Base-by-base conservation (phyloP, 2,113 vertebrate species). In the Scartelaos histophorus region DNA sequence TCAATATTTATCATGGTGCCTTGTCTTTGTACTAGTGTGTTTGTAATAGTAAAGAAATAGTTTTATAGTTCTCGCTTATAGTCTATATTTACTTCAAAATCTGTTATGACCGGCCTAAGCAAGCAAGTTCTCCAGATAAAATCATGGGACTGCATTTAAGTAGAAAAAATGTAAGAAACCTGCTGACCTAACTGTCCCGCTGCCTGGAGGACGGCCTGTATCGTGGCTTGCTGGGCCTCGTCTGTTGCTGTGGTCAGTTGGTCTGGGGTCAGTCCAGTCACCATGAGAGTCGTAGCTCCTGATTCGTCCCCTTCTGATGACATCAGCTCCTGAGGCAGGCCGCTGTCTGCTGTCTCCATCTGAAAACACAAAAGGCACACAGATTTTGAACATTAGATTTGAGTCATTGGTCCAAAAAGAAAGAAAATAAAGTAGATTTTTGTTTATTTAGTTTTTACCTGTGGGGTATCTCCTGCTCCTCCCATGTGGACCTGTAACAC, bases 261-360 rank as follows among this genome's bases (percentile, higher is more conserved):
- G 80, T 96, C 94, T 0, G 94, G 90, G 3, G 93, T 95, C 78
- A 95, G 90, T 25, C 94, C 95, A 0, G 93, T 95, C 72, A 95
- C 93, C 94, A 95, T 93, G 22, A 95, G 88, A 0, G 94, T 94
- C 0, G 94, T 91, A 2, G 91, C 21, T 25, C 71, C 67, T 0
- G 87, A 77, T 1, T 75, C 69, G 65, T 95, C 78, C 10, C 69
- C 78, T 24, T 87, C 85, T 56, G 83, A 78, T 13, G 95, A 94
- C 95, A 96, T 96, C 82, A 96, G 90, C 88, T 96, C 94, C 71
- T 95, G 95, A 64, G 95, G 95, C 67, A 95, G 90, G 0, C 73
- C 74, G 0, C 86, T 9, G 29, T 83, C 25, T 9, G 89, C 80
- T 0, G 86, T 72, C 35, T 71, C 85, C 80, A 90, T 84, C 90